Evolutionary conservation across 2,113 vertebrate genomes (phyloP), one percentile per base, ranked within the genome.

Genomic region (Ochotona curzoniae): DNA sequence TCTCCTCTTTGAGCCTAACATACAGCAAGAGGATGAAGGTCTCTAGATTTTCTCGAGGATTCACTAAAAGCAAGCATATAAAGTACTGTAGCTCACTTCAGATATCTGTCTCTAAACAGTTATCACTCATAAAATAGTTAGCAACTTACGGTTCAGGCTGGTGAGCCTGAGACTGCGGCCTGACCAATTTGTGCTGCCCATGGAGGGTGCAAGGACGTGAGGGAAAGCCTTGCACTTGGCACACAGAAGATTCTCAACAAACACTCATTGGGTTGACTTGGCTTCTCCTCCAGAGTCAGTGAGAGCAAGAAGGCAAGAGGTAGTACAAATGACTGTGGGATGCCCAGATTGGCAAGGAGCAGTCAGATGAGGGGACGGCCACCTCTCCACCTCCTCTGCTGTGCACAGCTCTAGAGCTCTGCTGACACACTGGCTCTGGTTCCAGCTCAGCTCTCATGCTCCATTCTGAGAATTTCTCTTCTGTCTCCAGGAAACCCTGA

Each of bases 251-350:
- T 47, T 13, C 32, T 79, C 60, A 44, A 17, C 49, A 83, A 44
- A 26, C 2, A 5, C 21, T 8, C 49, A 83, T 21, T 76, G 51
- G 18, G 49, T 14, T 64, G 30, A 69, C 10, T 18, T 86, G 76
- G 73, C 66, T 76, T 70, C 75, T 64, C 69, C 38, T 20, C 76
- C 49, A 60, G 74, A 5, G 66, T n/a, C 18, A 64, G 70, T 60
- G 82, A 69, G 90, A 67, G 8, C 23, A 23, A 47, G 79, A 49
- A 64, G 67, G 13, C 6, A 8, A 14, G 23, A 30, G 21, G 61
- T 26, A 1, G 47, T 57, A 30, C 7, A 9, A 1, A 13, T 3
- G 15, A 17, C 44, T 0, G 0, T 12, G 28, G 14, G n/a, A 11
- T 13, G 9, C 15, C 60, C 51, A 20, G 76, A 67, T 47, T 15